Conservation (phyloP, 2,888 invertebrate species). For the Idaea biselata region DNA sequence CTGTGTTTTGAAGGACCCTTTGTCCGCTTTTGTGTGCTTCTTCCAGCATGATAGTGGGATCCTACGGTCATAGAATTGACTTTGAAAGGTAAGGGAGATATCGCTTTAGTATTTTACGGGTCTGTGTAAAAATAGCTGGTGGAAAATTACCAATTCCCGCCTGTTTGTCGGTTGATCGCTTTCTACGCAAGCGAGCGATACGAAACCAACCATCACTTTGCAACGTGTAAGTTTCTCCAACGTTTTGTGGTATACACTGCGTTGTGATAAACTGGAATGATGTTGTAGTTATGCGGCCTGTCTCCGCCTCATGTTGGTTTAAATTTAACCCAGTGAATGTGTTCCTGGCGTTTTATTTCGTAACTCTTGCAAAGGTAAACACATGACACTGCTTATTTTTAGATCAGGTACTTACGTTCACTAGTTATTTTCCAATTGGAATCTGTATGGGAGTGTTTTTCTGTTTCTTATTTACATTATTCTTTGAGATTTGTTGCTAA, state of each 20-base stretch:
- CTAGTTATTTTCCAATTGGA: conserved; percentile 44
- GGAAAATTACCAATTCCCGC: conserved; percentile 73
- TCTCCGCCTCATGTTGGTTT: conserved; percentile 37
- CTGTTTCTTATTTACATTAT: conserved; percentile 15
- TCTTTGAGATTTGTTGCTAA: conserved; percentile 11
- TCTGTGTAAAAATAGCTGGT: conserved; percentile 46
- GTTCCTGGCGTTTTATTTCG: conserved; percentile 38
- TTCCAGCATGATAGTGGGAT: conserved; percentile 86
- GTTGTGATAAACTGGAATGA: conserved; percentile 33
- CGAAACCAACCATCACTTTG: conserved; percentile 58
- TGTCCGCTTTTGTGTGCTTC: conserved; percentile 82
- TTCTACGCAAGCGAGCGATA: conserved; percentile 70
- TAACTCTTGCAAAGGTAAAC: conserved; percentile 55
- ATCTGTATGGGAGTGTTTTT: conserved; percentile 28
- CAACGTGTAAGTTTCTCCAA: conserved; percentile 76
- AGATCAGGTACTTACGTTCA: conserved; percentile 26
- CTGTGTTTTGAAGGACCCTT: conserved; percentile 86
- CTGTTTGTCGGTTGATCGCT: conserved; percentile 68
- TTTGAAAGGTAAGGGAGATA: conserved; percentile 81
- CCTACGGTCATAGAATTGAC: conserved; percentile 81
- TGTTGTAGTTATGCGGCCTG: conserved; percentile 38
- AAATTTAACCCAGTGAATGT: conserved; percentile 49
- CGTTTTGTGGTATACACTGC: conserved; percentile 51
- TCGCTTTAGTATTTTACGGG: conserved; percentile 44
- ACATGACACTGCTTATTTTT: conserved; percentile 59